Evolutionary conservation across 2,888 invertebrate species (phyloP).

Genomic region (Xanthia togata): DNA sequence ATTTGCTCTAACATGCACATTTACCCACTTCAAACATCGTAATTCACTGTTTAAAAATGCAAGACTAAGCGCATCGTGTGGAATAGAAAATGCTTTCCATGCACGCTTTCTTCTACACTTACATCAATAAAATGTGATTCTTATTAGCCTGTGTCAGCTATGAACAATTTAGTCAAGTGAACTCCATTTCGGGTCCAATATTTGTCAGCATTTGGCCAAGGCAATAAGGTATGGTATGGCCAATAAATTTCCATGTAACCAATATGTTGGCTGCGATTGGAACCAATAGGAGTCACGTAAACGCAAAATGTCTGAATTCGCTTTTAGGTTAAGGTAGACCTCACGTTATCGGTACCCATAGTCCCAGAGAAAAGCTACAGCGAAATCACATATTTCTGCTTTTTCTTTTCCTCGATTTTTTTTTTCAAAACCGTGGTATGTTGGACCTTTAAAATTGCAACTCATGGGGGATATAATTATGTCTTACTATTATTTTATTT

Average conservation of each 20-base stretch:
- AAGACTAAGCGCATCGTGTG: conserved; percentile 24
- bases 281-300: conserved; percentile 55
- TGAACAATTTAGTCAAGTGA: conserved; percentile 50
- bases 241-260: conserved; percentile 45
- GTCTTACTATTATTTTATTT: too few relatives aligned
- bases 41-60: conserved; percentile 46
- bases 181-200: conserved; percentile 42
- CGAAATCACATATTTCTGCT: neutral
- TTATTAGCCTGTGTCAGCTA: conserved; percentile 43
- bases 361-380: neutral
- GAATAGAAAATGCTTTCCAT: conserved; percentile 44
- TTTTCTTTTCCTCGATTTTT: neutral
- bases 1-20: conserved; percentile 17
- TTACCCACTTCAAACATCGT: conserved; percentile 11
- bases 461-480: too few relatives aligned
- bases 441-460: too few relatives aligned
- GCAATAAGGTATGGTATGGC: conserved; percentile 45
- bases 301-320: conserved; percentile 46
- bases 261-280: conserved; percentile 51
- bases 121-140: conserved; percentile 45
- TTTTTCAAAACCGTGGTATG: neutral
- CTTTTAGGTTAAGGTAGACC: conserved; percentile 33
- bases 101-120: conserved; percentile 37
- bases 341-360: neutral
- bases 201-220: conserved; percentile 40